Percentiles rank a stretch among this genome's conserved stretches.
Evolutionary conservation across 2,113 vertebrate species (phyloP).

Genomic region (Corydoras sp.): DNA sequence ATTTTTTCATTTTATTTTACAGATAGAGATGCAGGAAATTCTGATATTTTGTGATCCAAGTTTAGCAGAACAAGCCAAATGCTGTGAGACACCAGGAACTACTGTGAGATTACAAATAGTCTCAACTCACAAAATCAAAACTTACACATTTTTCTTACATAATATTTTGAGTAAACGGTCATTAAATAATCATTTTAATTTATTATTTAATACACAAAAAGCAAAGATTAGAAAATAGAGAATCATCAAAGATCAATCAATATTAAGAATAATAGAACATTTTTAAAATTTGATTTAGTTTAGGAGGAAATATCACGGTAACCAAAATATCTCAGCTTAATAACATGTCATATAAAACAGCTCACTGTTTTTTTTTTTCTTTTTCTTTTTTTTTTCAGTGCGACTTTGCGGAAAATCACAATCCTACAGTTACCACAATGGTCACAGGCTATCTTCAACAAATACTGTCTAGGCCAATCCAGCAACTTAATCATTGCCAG

Average conservation of each 20-base stretch:
- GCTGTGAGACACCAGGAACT: conserved; percentile 76
- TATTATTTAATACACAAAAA: too few species aligned
- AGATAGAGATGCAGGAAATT: conserved; percentile 88
- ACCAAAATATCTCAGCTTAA: too few species aligned
- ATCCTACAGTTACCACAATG: conserved; percentile 60
- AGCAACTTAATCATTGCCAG: conserved; percentile 69
- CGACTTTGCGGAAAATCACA: conserved; percentile 56
- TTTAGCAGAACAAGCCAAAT: conserved; percentile 72
- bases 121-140: too few species aligned
- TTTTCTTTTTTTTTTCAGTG: conserved; percentile 62
- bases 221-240: too few species aligned
- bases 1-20: conserved; percentile 26
- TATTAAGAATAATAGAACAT: too few species aligned
- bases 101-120: conserved; percentile 64
- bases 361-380: conserved; percentile 48
- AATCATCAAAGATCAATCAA: too few species aligned
- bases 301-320: too few species aligned
- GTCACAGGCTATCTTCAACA: conserved; percentile 59
- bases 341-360: too few species aligned
- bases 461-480: conserved; percentile 62
- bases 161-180: too few species aligned
- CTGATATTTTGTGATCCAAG: conserved; percentile 83
- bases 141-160: too few species aligned
- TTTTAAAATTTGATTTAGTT: too few species aligned
- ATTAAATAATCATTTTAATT: too few species aligned